phyloP scores from a whole-genome alignment of 2,888 invertebrate genomes.

The Chrysolina oricalcia region DNA sequence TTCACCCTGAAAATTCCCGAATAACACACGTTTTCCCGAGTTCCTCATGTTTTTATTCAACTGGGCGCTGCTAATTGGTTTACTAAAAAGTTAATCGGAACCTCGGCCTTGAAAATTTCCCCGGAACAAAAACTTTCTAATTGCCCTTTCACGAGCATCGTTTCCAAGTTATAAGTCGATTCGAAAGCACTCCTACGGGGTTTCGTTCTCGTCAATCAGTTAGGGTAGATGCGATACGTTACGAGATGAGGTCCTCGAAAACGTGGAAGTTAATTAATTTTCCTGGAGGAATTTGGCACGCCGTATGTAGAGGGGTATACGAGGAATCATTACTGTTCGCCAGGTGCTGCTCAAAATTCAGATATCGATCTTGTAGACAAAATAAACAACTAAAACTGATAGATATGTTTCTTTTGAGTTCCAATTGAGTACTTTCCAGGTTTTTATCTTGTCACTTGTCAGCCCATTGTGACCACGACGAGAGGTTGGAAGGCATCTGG shows the following conservation, averaged over 20 bases:
- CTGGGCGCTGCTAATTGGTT: neutral
- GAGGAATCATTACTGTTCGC: no score
- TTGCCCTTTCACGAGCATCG: slow-evolving; percentile 9
- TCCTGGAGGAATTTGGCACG: neutral
- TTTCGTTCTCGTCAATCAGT: slow-evolving; percentile 10
- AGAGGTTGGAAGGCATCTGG: no score
- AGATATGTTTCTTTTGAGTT: no score
- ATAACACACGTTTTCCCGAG: neutral
- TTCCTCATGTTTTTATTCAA: neutral
- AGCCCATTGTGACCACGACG: no score
- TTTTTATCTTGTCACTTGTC: no score
- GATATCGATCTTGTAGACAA: no score
- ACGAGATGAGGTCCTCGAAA: neutral
- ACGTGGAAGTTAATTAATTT: slow-evolving; percentile 1
- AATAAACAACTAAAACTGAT: no score
- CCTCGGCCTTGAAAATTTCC: slow-evolving; percentile 3
- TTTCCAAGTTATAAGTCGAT: slow-evolving; percentile 3
- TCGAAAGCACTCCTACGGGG: neutral
- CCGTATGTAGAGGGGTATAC: neutral
- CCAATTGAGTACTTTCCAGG: no score
- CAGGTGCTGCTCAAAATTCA: no score
- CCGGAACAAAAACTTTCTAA: slow-evolving; percentile 10
- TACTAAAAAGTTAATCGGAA: slow-evolving; percentile 4
- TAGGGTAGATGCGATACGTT: neutral
- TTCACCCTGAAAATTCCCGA: neutral